Conservation (phyloP, 2,113 vertebrate genomes). For the Melanostigma gelatinosum region DNA sequence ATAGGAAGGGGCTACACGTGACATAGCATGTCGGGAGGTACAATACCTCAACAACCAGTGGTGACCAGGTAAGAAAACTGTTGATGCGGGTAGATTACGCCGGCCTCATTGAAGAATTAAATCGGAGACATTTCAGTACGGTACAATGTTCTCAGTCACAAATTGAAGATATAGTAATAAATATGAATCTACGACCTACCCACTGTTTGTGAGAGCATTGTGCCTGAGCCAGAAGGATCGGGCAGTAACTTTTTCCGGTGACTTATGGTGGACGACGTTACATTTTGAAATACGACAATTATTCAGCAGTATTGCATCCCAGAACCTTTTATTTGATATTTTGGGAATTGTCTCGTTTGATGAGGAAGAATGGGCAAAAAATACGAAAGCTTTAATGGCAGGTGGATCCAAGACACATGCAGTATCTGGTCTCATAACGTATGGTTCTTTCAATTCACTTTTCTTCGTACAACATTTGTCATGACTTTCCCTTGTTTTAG, state of each 20-base stretch:
- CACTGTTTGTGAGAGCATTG: neutral
- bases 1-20: neutral
- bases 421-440: neutral
- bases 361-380: neutral
- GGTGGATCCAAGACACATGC: neutral
- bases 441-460: neutral
- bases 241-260: neutral
- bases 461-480: neutral
- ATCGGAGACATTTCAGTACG: neutral
- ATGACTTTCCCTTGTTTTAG: neutral
- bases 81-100: neutral
- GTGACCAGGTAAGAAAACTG: neutral
- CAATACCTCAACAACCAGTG: neutral
- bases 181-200: neutral
- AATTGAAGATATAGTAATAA: neutral
- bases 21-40: neutral
- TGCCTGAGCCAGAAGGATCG: neutral
- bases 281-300: neutral
- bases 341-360: neutral
- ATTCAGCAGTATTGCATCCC: neutral
- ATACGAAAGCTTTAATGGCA: neutral
- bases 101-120: no score
- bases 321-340: neutral
- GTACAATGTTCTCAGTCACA: neutral
- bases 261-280: neutral